These are phyloP conservation scores for Forbesichthys papilliferus DNA, from an alignment of 2,113 vertebrate genomes.

Conservation along the genomic window DNA sequence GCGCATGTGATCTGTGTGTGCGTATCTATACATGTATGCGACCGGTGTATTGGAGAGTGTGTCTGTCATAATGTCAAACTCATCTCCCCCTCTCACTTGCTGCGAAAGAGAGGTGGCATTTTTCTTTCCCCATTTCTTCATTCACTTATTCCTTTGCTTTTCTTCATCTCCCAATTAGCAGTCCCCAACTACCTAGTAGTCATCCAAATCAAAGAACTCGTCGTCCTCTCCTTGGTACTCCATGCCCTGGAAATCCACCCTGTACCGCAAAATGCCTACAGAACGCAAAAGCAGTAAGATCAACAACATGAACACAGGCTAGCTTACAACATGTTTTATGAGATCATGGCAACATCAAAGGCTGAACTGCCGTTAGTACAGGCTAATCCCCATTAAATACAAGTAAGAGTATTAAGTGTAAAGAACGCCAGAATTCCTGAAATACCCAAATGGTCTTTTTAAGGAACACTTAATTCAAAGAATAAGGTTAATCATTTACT, in stretches of 20 bases:
- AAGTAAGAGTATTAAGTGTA: not conserved
- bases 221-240: constrained; percentile 98
- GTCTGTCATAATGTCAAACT: constrained; percentile 72
- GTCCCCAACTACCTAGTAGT: constrained; percentile 99
- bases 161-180: constrained; percentile 71
- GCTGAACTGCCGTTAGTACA: not conserved
- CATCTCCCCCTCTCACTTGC: constrained; percentile 70
- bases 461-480: not conserved
- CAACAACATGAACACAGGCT: constrained; percentile 6
- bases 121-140: constrained; percentile 72
- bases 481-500: too few relatives aligned
- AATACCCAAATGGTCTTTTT: not conserved
- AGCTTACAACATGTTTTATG: constrained; percentile 11
- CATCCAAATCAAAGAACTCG: constrained; percentile 99
- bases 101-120: constrained; percentile 72
- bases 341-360: constrained; percentile 8
- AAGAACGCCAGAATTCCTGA: constrained; percentile 7
- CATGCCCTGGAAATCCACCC: constrained; percentile 99
- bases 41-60: constrained; percentile 71
- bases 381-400: constrained; percentile 6
- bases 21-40: constrained; percentile 67
- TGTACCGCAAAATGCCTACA: constrained; percentile 97
- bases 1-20: constrained; percentile 64
- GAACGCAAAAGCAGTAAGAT: constrained; percentile 33
- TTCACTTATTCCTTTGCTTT: constrained; percentile 58